These are phyloP conservation scores for Carassius gibelio DNA, from an alignment of 2,113 vertebrate species.

Conservation along the genomic window DNA sequence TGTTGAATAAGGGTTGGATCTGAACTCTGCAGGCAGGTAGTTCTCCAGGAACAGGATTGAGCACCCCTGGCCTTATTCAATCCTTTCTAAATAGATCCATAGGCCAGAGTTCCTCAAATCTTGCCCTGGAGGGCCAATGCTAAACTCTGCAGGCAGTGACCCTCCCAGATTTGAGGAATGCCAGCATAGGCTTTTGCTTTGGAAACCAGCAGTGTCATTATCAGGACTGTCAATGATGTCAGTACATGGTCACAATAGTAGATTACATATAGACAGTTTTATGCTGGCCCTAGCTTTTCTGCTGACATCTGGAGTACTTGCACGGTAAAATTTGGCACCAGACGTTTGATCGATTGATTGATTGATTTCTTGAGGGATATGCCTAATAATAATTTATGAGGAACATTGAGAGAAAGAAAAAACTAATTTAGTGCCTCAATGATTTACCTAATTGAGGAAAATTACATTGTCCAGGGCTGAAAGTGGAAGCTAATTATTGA, in stretches of 20 bases:
- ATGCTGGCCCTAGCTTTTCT: background rate
- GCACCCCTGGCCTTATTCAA: too few species aligned
- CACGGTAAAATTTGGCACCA: conserved; percentile 67
- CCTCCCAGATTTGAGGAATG: too few species aligned
- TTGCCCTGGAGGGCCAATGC: too few species aligned
- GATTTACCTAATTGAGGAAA: conserved; percentile 77
- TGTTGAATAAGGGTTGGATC: too few species aligned
- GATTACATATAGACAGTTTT: background rate
- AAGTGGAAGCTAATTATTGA: conserved; percentile 81
- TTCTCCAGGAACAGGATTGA: too few species aligned
- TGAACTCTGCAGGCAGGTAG: too few species aligned
- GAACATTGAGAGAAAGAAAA: conserved; percentile 65
- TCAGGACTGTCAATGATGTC: background rate
- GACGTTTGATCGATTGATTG: conserved; percentile 78
- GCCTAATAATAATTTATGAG: conserved; percentile 74
- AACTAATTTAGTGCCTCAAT: conserved; percentile 79
- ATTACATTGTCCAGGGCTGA: conserved; percentile 81
- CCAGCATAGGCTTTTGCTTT: background rate
- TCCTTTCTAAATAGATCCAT: background rate
- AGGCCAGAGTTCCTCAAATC: too few species aligned
- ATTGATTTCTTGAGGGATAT: conserved; percentile 79
- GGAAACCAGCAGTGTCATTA: background rate
- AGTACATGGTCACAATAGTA: background rate
- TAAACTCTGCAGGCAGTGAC: too few species aligned
- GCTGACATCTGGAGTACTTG: conserved; percentile 66